Evolutionary conservation across 2,888 invertebrate species (phyloP).

Genomic region (Brachypalpus laphriformis): DNA sequence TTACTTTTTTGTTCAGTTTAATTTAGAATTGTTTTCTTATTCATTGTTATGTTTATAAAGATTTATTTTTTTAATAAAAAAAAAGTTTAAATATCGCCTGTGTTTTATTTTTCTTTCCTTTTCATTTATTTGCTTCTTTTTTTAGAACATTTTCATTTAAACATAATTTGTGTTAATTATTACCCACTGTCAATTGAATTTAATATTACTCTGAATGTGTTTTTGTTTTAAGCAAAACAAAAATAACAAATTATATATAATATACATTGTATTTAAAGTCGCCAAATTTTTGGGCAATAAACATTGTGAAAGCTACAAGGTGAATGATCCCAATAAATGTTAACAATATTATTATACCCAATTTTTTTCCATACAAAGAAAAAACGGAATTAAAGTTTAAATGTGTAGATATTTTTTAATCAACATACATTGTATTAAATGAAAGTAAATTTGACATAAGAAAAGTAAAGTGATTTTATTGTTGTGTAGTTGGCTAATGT

Average conservation of each 20-base stretch:
- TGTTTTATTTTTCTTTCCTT: conserved; percentile 59
- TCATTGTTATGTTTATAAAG: conserved; percentile 52
- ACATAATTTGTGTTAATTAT: neutral
- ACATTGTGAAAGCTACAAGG: conserved; percentile 37
- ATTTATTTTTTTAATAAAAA: conserved; percentile 65
- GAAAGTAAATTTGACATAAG: conserved; percentile 36
- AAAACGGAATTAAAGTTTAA: conserved; percentile 24
- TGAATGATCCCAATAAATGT: conserved; percentile 52
- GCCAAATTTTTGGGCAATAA: conserved; percentile 48
- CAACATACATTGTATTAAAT: conserved; percentile 46
- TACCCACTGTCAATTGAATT: conserved; percentile 58
- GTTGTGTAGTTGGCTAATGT: conserved; percentile 74
- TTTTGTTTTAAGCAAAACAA: conserved; percentile 22
- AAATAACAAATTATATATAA: conserved; percentile 18
- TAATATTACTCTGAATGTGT: conserved; percentile 37
- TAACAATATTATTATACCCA: conserved; percentile 55
- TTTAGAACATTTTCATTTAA: neutral
- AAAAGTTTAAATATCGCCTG: conserved; percentile 1
- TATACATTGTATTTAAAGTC: conserved; percentile 38
- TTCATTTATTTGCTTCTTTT: neutral
- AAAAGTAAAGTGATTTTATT: conserved; percentile 69
- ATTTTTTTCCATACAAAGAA: conserved; percentile 21
- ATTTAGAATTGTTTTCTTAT: conserved; percentile 13
- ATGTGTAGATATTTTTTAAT: conserved; percentile 53
- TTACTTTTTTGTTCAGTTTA: neutral